Percentiles rank a stretch among this genome's conserved stretches.
Conservation (phyloP, 1,140 invertebrate species). For the Heliconius himera region DNA sequence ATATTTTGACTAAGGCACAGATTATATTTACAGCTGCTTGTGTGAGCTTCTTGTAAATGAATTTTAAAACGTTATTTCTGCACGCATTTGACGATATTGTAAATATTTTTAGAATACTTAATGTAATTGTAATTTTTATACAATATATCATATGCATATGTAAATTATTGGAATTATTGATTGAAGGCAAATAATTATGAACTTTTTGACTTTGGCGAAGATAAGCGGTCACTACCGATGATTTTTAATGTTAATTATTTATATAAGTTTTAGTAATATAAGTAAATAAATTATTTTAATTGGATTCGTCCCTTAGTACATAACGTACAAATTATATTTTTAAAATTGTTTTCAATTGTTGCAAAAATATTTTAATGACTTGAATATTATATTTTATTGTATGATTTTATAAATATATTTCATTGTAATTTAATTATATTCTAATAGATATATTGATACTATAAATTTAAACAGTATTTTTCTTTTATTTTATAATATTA, state of each 20-base stretch:
- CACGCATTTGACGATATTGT: conserved; percentile 8
- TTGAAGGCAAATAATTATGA: conserved; percentile 24
- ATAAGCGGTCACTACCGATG: conserved; percentile 10
- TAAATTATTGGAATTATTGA: conserved; percentile 12
- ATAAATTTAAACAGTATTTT: conserved; percentile 11
- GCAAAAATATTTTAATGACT: background rate
- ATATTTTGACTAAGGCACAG: background rate
- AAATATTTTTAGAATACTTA: conserved; percentile 19
- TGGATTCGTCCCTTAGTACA: conserved; percentile 7
- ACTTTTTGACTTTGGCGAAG: conserved; percentile 24
- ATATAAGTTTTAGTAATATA: conserved; percentile 10
- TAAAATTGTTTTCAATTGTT: conserved; percentile 6
- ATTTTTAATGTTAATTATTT: conserved; percentile 22
- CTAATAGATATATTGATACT: background rate
- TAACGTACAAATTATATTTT: conserved; percentile 22
- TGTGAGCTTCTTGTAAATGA: conserved; percentile 16
- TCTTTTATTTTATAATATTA: background rate
- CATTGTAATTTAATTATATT: background rate
- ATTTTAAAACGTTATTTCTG: conserved; percentile 11
- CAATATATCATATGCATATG: conserved; percentile 21
- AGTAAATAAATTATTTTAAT: conserved; percentile 17
- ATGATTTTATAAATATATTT: conserved; percentile 3
- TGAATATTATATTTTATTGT: conserved; percentile 2
- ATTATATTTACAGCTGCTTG: conserved; percentile 29
- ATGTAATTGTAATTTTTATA: conserved; percentile 16